These are phyloP conservation scores for Prionailurus bengalensis DNA, from an alignment of 2,113 vertebrate species.

Conservation along the genomic window DNA sequence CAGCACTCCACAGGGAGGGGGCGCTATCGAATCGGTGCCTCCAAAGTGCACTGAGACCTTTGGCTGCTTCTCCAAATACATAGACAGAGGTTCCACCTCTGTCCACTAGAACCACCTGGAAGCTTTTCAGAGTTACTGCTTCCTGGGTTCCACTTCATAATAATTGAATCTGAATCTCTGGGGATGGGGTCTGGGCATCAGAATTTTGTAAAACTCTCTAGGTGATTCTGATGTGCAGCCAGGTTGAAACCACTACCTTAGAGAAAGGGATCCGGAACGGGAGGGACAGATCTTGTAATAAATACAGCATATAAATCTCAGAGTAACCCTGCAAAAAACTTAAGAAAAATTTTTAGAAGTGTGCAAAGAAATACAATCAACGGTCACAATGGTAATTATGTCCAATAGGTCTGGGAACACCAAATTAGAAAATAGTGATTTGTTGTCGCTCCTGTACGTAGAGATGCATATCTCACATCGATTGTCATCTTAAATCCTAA, in stretches of 20 bases:
- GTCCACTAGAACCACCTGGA: background rate
- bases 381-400: background rate
- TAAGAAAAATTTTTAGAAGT: background rate
- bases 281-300: background rate
- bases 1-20: background rate
- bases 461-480: background rate
- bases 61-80: background rate
- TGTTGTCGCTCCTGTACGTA: background rate
- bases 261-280: background rate
- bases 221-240: background rate
- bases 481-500: slow-evolving; percentile 42
- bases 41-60: background rate
- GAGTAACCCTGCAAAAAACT: background rate
- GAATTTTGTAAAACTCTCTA: background rate
- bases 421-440: background rate
- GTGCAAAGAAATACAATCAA: background rate
- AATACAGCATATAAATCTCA: background rate
- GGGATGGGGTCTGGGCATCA: background rate
- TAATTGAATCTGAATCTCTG: background rate
- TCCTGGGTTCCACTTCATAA: background rate
- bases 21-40: background rate
- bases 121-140: background rate
- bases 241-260: background rate
- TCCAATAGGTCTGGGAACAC: background rate
- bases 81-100: background rate